These are phyloP conservation scores for Lepidocolaptes lacrymiger DNA, from an alignment of 2,797 vertebrate species.

Conservation along the genomic window DNA sequence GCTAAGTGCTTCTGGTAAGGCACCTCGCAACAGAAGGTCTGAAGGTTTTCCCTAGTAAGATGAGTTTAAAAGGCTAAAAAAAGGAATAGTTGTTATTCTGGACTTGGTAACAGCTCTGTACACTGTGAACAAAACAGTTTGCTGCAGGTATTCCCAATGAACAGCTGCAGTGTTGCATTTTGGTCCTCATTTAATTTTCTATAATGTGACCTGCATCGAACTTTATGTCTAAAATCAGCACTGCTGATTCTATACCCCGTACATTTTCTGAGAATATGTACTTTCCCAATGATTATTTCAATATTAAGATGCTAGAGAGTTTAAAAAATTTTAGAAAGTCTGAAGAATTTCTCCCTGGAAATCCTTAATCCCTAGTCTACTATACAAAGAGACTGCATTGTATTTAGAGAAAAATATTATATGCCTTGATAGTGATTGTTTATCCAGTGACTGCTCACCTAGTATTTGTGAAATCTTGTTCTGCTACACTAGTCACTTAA, in stretches of 20 bases:
- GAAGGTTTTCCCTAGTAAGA: neutral
- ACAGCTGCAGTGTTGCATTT: neutral
- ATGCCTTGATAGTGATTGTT: neutral
- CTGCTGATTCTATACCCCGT: neutral
- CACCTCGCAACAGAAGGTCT: neutral
- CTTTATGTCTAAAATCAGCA: neutral
- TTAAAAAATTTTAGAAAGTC: neutral
- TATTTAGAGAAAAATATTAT: neutral
- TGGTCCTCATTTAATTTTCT: neutral
- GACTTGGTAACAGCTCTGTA: neutral
- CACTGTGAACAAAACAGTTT: neutral
- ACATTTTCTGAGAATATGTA: neutral
- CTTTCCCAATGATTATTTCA: neutral
- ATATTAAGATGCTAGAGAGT: neutral
- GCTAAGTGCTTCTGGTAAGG: neutral
- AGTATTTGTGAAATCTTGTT: neutral
- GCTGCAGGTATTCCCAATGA: neutral
- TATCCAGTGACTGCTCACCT: neutral
- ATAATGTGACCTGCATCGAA: neutral
- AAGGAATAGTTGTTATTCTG: neutral
- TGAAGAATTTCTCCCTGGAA: neutral
- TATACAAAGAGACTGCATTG: neutral
- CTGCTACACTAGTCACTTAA: neutral
- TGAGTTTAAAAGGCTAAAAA: neutral
- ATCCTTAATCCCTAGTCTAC: neutral